phyloP scores from a whole-genome alignment of 2,797 vertebrate genomes.

The Malurus leucopterus region DNA sequence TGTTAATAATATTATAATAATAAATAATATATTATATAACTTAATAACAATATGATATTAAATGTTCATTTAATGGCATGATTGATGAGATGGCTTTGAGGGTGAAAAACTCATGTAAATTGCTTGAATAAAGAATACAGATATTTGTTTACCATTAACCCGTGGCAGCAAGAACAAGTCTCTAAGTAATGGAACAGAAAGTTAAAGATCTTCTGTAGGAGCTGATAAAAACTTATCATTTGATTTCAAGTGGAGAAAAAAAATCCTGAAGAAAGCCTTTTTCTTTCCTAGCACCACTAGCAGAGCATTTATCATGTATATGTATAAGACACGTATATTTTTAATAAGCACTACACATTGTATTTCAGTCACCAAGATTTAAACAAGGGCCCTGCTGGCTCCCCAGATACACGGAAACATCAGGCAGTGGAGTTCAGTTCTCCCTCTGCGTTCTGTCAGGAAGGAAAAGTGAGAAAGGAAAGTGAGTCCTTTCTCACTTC shows the following conservation, averaged over 20 bases:
- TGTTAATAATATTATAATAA: no score
- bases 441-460: neutral
- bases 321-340: neutral
- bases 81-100: neutral
- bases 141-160: neutral
- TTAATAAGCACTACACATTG: neutral
- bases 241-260: neutral
- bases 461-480: no score
- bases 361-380: neutral
- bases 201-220: slow-evolving; percentile 6
- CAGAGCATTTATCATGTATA: neutral
- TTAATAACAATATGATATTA: no score
- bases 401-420: neutral
- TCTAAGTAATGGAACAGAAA: neutral
- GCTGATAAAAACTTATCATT: slow-evolving; percentile 17
- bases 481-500: neutral
- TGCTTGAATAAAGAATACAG: neutral
- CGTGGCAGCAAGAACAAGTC: neutral
- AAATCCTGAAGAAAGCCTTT: neutral
- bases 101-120: neutral
- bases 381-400: neutral
- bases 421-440: neutral
- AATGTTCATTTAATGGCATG: neutral
- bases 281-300: neutral
- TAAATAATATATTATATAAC: no score